Evolutionary conservation across 2,797 vertebrate genomes (phyloP), one percentile per base, ranked within the genome.

Genomic region (Stomatorhinus walkeri): DNA sequence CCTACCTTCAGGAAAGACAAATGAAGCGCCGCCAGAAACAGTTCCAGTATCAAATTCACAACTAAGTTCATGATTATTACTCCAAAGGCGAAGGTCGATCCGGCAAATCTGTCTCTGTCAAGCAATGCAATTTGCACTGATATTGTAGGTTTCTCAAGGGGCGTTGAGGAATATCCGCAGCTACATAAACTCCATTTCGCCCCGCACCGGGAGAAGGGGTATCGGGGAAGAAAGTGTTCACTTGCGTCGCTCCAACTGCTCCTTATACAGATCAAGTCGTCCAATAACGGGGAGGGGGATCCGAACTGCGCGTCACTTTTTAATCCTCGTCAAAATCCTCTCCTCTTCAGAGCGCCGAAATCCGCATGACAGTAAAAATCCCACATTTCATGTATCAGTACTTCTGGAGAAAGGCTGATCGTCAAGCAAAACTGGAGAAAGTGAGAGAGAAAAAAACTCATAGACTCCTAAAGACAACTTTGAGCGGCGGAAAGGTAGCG

Each of bases 11-110:
- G 95, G 93, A 94, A 93, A 92, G 96, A 95, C 64, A 97, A 92
- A 93, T 96, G 96, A 89, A 97, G 94, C 92, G 95, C 95, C 91
- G 96, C 96, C 90, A 96, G 93, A 93, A 96, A 95, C 93, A 97
- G 95, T 85, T 96, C 81, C 43, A 84, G 96, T 93, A 96, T 91
- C 94, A 96, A 96, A 94, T 94, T 96, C 90, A 97, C 94, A 94
- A 97, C 94, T 97, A 97, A 97, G 97, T 98, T 97, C 97, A 98
- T 98, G 97, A 93, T 97, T 97, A 93, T 93, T 93, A 93, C 91
- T 93, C 94, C 94, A 89, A 91, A 90, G 88, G 90, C 91, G 89
- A 88, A 87, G 56, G 83, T 52, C 64, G 89, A 87, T 87, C 85
- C 90, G 87, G 87, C 89, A 85, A 91, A 92, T 91, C 89, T 85